Evolutionary conservation across 1,140 invertebrate species (phyloP).

Genomic region (Drosophila bocqueti): DNA sequence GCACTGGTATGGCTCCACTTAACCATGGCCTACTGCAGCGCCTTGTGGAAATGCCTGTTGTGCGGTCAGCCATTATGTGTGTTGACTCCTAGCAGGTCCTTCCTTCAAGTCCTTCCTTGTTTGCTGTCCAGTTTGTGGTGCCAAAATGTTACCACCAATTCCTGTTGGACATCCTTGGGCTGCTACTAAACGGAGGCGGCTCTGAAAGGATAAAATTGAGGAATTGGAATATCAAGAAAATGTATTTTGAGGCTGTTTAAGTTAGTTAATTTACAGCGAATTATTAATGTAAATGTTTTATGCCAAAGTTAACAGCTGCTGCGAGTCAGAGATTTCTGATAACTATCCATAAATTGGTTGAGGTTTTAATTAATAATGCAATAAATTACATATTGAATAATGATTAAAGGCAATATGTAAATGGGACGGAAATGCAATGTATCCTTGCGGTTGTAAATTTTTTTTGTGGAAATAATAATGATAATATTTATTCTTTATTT

Average conservation of each 20-base stretch:
- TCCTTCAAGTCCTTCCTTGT: slow-evolving; percentile 17
- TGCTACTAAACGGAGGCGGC: slow-evolving; percentile 13
- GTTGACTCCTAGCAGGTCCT: slow-evolving; percentile 27
- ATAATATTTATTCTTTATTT: neutral
- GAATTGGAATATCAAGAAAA: too few species aligned
- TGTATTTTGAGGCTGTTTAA: neutral
- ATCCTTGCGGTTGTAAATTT: slow-evolving; percentile 5
- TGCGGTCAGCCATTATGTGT: slow-evolving; percentile 43
- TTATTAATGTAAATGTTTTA: slow-evolving; percentile 1
- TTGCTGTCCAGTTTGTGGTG: slow-evolving; percentile 36
- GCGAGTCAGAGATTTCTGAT: slow-evolving; percentile 11
- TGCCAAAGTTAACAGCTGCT: slow-evolving; percentile 8
- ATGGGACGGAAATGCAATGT: slow-evolving; percentile 11
- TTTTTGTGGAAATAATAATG: neutral
- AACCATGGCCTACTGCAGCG: slow-evolving; percentile 18
- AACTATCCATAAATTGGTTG: slow-evolving; percentile 12
- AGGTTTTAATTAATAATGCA: slow-evolving; percentile 19
- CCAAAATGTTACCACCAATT: slow-evolving; percentile 28
- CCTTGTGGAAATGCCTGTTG: slow-evolving; percentile 15
- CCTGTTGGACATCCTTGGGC: slow-evolving; percentile 24
- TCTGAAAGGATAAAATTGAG: slow-evolving; percentile 1
- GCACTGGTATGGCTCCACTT: slow-evolving; percentile 13
- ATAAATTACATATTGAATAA: slow-evolving; percentile 11
- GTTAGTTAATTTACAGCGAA: neutral
- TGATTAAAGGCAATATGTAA: slow-evolving; percentile 2